These are phyloP conservation scores for Reinhardtius hippoglossoides DNA, from an alignment of 2,113 vertebrate genomes.

Conservation along the genomic window DNA sequence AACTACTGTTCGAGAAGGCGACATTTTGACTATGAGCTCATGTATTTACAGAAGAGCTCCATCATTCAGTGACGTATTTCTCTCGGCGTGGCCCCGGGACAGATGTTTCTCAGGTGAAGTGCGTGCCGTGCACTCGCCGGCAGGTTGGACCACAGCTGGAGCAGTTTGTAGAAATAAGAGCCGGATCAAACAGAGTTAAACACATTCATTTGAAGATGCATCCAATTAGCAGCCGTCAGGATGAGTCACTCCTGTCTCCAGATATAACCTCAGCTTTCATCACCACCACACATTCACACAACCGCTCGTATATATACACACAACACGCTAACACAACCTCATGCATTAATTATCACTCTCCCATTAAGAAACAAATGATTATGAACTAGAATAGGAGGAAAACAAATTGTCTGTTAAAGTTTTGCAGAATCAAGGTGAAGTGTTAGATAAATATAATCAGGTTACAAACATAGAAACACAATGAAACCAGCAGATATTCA, in stretches of 20 bases:
- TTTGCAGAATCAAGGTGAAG: too few relatives aligned
- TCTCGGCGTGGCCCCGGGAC: too few relatives aligned
- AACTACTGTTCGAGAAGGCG: too few relatives aligned
- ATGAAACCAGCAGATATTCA: too few relatives aligned
- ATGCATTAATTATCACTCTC: not conserved
- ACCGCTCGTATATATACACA: not conserved
- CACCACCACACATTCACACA: slow-evolving; percentile 12
- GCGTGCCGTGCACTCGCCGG: too few relatives aligned
- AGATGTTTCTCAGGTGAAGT: not conserved
- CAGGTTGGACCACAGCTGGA: not conserved
- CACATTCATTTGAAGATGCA: slow-evolving; percentile 25
- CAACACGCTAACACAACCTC: not conserved
- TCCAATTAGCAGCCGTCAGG: slow-evolving; percentile 51
- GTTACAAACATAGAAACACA: too few relatives aligned
- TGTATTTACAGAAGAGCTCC: too few relatives aligned
- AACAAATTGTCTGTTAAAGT: too few relatives aligned
- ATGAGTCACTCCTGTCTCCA: slow-evolving; percentile 59
- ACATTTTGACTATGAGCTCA: too few relatives aligned
- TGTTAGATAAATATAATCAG: too few relatives aligned
- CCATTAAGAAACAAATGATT: not conserved
- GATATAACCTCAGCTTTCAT: slow-evolving; percentile 37
- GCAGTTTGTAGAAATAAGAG: slow-evolving; percentile 3
- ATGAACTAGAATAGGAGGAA: too few relatives aligned
- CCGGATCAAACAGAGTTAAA: slow-evolving; percentile 18
- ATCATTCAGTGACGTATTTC: too few relatives aligned